Base-by-base conservation (phyloP, 2,113 vertebrate species). In the Glareola pratincola region DNA sequence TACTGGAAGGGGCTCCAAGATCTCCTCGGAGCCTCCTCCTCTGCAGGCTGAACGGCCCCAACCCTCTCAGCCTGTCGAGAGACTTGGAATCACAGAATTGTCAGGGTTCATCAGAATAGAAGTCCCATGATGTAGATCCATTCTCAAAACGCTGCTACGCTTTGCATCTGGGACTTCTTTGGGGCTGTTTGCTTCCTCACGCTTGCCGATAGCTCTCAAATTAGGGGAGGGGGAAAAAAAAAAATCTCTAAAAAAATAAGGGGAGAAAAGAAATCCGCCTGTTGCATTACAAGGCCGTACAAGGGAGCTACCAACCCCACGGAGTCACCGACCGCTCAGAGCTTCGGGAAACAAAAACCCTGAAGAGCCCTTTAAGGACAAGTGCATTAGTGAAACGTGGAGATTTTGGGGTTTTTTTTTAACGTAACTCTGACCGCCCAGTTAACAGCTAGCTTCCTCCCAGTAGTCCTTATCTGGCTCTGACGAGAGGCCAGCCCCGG, bases 221-320 rank as follows among this genome's bases (percentile, higher is more conserved):
- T 60, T 2, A 6, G 1, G 8, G 17, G 5, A 26, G 6, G 2
- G 10, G 9, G 16, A 37, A 48, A 24, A 37, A 27, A 26, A 20
- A 3, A 37, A 47, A 36, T 10, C 41, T 30, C 16, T 17, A n/a
- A 64, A 60, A 60, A 48, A 74, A 5, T 20, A 53, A 51, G 39
- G n/a, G 43, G 7, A 67, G 84, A 48, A 24, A 60, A 80, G 4
- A 57, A 80, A 73, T 30, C n/a, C 53, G 8, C 5, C 14, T 3
- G 1, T 34, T 4, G 1, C 17, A 17, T 19, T 23, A 12, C 2
- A 4, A 3, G 20, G 29, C 12, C 39, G 10, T 32, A 32, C 7
- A 9, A 45, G 57, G 47, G 84, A 92, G n/a, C 27, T 54, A 26
- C 37, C 14, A 60, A 30, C 19, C 29, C 57, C 1, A 1, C 37